Conservation (phyloP, 2,797 vertebrate genomes). For the Tenualosa thibaudeaui region DNA sequence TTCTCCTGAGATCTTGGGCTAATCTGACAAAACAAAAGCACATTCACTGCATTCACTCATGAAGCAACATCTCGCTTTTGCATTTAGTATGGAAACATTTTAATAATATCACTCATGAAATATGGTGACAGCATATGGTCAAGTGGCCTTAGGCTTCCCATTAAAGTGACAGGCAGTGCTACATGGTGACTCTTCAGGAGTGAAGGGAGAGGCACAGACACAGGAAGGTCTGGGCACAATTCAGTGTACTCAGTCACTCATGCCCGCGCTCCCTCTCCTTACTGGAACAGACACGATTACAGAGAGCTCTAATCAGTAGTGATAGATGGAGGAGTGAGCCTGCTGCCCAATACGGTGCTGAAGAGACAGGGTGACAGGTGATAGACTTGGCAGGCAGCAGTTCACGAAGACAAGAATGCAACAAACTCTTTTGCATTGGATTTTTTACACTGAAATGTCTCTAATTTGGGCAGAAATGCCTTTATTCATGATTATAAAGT, state of each 20-base stretch:
- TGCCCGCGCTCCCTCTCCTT: neutral
- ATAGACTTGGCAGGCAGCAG: neutral
- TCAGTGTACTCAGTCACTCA: neutral
- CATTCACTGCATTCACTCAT: neutral
- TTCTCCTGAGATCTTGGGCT: neutral
- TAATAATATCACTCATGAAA: neutral
- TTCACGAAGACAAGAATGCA: neutral
- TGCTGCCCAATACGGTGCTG: neutral
- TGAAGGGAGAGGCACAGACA: neutral
- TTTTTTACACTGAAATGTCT: neutral
- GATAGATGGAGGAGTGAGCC: neutral
- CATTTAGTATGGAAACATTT: neutral
- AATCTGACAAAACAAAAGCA: neutral
- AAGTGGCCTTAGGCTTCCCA: neutral
- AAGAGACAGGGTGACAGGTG: neutral
- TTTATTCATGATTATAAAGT: neutral
- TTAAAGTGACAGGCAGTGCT: neutral
- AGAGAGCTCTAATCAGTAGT: conserved; percentile 4
- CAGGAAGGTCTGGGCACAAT: neutral
- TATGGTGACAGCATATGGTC: neutral
- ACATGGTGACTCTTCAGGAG: neutral
- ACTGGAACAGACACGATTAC: neutral
- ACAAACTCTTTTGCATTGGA: neutral
- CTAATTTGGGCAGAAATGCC: neutral
- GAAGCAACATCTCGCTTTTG: too few species aligned